Percentiles rank a stretch among this genome's conserved stretches.
phyloP scores from a whole-genome alignment of 2,888 invertebrate genomes.

The Bibio marci region DNA sequence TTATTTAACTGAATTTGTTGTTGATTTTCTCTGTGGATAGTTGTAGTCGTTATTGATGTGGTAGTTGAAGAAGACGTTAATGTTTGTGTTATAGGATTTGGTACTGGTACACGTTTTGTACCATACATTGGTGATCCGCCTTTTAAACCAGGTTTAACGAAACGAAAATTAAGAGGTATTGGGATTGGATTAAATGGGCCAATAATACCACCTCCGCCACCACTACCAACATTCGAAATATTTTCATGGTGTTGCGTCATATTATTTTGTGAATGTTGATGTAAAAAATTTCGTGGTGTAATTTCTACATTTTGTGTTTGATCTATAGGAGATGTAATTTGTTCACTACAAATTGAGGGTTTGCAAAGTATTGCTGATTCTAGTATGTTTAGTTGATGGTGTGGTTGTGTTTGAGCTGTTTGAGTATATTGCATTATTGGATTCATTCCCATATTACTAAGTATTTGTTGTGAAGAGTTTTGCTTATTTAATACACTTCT shows the following conservation, averaged over 20 bases:
- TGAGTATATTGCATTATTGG: no score
- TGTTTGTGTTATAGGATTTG: conserved; percentile 12
- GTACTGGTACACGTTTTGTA: conserved; percentile 25
- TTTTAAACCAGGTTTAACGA: conserved; percentile 33
- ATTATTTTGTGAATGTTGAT: no score
- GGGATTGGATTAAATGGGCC: conserved; percentile 41
- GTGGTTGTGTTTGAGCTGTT: neutral
- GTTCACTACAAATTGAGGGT: no score
- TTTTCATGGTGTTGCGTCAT: neutral
- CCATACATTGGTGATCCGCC: conserved; percentile 53
- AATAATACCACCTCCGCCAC: conserved; percentile 35
- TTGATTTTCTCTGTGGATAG: conserved; percentile 1
- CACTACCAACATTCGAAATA: conserved; percentile 11
- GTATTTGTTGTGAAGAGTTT: no score
- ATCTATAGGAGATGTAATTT: no score
- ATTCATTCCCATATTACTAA: no score
- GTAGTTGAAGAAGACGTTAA: conserved; percentile 1
- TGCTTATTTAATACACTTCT: no score
- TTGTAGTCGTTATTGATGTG: neutral
- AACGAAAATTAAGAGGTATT: conserved; percentile 37
- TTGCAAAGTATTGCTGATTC: no score
- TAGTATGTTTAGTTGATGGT: neutral
- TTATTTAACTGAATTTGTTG: neutral
- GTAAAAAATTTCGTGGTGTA: no score
- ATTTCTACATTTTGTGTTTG: no score